Conservation (phyloP, 2,797 vertebrate species). For the Pangasius larnaudii region DNA sequence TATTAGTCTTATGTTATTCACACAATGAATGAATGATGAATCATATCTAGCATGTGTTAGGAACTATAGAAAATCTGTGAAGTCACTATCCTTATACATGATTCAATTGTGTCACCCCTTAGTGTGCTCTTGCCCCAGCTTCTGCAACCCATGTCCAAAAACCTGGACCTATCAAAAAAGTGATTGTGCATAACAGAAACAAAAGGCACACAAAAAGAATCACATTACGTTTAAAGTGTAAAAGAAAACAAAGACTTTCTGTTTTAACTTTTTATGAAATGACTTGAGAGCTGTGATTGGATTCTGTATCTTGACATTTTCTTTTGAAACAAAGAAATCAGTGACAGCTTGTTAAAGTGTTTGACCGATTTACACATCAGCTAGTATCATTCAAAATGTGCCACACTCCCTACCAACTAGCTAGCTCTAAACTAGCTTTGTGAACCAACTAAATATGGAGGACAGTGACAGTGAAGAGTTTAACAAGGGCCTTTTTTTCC, state of each 20-base stretch:
- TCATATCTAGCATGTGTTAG: neutral
- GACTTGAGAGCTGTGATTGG: neutral
- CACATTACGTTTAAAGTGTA: neutral
- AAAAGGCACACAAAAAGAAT: neutral
- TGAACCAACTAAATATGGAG: neutral
- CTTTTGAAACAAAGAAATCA: neutral
- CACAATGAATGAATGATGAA: constrained; percentile 1
- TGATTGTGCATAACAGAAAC: neutral
- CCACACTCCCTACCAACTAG: neutral
- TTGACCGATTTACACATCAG: neutral
- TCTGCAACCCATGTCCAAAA: neutral
- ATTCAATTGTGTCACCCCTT: neutral
- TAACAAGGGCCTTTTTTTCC: neutral
- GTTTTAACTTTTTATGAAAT: neutral
- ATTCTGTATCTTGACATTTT: neutral
- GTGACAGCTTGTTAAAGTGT: neutral
- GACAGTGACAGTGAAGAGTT: neutral
- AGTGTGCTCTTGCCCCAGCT: neutral
- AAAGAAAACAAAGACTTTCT: neutral
- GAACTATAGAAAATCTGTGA: neutral
- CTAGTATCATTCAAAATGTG: neutral
- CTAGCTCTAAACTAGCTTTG: neutral
- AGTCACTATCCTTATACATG: neutral
- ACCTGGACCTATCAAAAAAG: neutral
- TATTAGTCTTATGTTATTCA: neutral